phyloP scores from a whole-genome alignment of 2,888 invertebrate species.

The Clepsis dumicolana region DNA sequence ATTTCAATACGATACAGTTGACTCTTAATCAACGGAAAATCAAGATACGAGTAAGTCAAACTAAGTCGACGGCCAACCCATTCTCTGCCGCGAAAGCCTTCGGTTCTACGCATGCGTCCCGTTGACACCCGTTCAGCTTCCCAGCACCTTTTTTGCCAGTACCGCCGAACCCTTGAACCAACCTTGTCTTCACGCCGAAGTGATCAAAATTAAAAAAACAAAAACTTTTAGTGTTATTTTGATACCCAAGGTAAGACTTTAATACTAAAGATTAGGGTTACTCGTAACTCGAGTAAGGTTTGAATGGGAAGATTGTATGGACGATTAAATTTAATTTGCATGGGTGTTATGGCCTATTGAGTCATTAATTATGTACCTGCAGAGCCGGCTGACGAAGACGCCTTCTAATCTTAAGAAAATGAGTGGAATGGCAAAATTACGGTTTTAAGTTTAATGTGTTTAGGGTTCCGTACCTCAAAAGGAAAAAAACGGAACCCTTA shows the following conservation, averaged over 20 bases:
- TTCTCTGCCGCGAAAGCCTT: slow-evolving; percentile 8
- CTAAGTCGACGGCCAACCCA: background rate
- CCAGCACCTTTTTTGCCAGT: slow-evolving; percentile 40
- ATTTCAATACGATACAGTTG: background rate
- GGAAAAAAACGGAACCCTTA: too few species aligned
- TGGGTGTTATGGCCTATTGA: slow-evolving; percentile 29
- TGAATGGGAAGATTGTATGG: background rate
- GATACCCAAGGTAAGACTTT: slow-evolving; percentile 23
- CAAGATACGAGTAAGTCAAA: background rate
- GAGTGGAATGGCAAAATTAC: background rate
- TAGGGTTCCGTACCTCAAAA: background rate
- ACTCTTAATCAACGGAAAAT: background rate
- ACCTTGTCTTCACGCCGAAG: slow-evolving; percentile 20
- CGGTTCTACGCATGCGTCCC: slow-evolving; percentile 19
- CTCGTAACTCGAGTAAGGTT: background rate
- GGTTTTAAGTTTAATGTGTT: background rate
- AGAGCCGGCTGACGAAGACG: background rate
- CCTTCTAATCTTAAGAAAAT: slow-evolving; percentile 3
- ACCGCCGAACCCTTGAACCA: background rate
- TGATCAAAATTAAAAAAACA: slow-evolving; percentile 23
- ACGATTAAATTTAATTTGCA: slow-evolving; percentile 24
- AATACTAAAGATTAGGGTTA: background rate
- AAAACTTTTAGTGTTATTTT: slow-evolving; percentile 36
- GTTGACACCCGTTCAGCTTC: slow-evolving; percentile 19
- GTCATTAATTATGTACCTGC: slow-evolving; percentile 17